Base-by-base conservation (phyloP, 2,888 invertebrate species). In the Trichogramma dendrolimi region DNA sequence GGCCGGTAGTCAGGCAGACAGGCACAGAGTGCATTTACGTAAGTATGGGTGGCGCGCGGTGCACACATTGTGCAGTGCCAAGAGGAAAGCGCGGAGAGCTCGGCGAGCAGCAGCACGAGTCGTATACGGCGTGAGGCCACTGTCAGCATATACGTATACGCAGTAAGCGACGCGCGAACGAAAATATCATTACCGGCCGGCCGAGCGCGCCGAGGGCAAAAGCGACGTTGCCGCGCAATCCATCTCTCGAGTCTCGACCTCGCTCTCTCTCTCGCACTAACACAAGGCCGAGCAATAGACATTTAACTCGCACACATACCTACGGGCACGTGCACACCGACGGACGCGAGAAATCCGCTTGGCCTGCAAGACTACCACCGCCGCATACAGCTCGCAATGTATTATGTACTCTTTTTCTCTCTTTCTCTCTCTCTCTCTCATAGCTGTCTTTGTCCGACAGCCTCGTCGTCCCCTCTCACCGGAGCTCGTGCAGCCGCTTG, bases 161-260 rank as follows among this genome's bases (percentile, higher is more conserved):
- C n/a, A 40, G 52, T 11, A 46, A 11, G 43, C 47, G 60, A 47
- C 11, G 14, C 11, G 44, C 58, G 58, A 65, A 58, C 61, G 57
- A 62, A 65, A 63, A 63, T 65, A 65, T 65, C 62, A 63, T 65
- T 63, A 63, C 62, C 62, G n/a, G 62, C 60, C 62, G 58, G 58
- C 50, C 40, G 62, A 65, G 65, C 61, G 60, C 58, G 58, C 52
- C 14, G 55, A 55, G n/a, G 61, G 61, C 59, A 60, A 64, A 64
- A 54, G 11, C 40, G 43, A 41, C 48, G 60, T 14, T 44, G 43
- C 8, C 60, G 62, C 62, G 65, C 60, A 61, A 61, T 63, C 62
- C 62, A 62, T 63, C 62, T 14, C 14, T 65, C 62, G 62, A 65
- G 53, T 46, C 50, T 60, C 63, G 61, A 58, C 61, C 55, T 58